Base-by-base conservation (phyloP, 2,888 invertebrate genomes). In the Crepidodera aurea region DNA sequence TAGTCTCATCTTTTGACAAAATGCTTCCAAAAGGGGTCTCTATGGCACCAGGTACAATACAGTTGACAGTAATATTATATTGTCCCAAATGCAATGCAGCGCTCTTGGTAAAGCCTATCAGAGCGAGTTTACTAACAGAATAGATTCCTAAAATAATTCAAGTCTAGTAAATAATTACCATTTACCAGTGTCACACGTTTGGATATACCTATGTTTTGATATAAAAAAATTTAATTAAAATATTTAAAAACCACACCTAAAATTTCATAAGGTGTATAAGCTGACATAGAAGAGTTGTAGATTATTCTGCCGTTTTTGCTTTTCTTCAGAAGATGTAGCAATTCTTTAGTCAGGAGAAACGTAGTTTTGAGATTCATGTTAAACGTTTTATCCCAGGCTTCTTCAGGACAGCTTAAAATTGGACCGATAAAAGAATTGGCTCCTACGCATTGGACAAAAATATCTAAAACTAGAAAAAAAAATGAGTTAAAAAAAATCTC, bases 381-480 rank as follows among this genome's bases (percentile, higher is more conserved):
- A 82, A 98, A 96, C 76, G 96, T 93, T 86, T 96, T 96, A 78
- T 97, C 96, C 96, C 96, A 98, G 0, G 87, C 85, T 48, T 84
- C 82, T 81, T 95, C 96, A 13, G 89, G 84, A 54, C 90, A 90
- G 86, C 91, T 91, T 54, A 96, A 81, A 60, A 94, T 22, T 13
- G 22, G 46, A 1, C 46, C 46, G 1, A 25, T 12, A 12, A 13
- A 46, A 13, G 25, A 12, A 25, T 27, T 46, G n/a, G 7, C 13
- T 4, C 46, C 46, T 1, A 25, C 46, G 12, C 46, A 46, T 46
- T 46, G 46, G 13, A 46, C 46, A 46, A 46, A 46, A 7, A 46
- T 46, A 25, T 46, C 46, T 12, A 46, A 46, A 25, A 46, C 46
- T 46, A 27, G n/a, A 46, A 46, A 12, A 27, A 34, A 32, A 10